phyloP scores from a whole-genome alignment of 2,113 vertebrate species.

The Bufo bufo region DNA sequence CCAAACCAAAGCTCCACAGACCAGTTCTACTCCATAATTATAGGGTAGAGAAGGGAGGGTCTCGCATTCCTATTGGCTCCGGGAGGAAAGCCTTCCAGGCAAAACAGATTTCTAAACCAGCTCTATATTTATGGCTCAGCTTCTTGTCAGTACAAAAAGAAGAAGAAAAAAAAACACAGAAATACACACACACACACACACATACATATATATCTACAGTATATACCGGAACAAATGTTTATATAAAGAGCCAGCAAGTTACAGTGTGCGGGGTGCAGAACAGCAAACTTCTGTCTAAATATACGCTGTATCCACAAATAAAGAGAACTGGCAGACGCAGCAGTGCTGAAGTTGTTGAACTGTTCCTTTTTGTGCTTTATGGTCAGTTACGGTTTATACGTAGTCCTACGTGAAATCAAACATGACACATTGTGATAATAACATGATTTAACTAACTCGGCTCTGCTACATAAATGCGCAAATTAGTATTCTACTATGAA shows the following conservation, averaged over 20 bases:
- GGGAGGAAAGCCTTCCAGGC: slow-evolving; percentile 59
- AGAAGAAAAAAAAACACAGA: slow-evolving; percentile 31
- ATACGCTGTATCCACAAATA: neutral
- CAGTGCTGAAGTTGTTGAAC: neutral
- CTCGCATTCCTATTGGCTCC: slow-evolving; percentile 88
- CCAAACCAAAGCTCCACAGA: slow-evolving; percentile 61
- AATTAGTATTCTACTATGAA: neutral
- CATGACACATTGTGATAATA: neutral
- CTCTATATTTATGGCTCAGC: slow-evolving; percentile 53
- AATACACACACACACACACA: slow-evolving; percentile 21
- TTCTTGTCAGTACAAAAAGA: slow-evolving; percentile 54
- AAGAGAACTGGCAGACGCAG: neutral
- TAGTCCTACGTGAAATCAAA: neutral
- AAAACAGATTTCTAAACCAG: slow-evolving; percentile 56
- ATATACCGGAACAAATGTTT: neutral
- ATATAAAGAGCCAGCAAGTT: neutral
- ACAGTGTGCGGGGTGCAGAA: neutral
- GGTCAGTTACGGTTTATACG: neutral
- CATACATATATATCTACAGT: slow-evolving; percentile 20
- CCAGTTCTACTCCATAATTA: slow-evolving; percentile 87
- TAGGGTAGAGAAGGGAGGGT: slow-evolving; percentile 81
- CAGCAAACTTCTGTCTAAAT: neutral
- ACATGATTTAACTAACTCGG: neutral
- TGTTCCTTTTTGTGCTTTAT: neutral
- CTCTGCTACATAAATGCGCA: neutral